A percentile compares a stretch with the other conserved stretches of the same genome.
phyloP scores from a whole-genome alignment of 2,888 invertebrate species.

The Tubulanus polymorphus region DNA sequence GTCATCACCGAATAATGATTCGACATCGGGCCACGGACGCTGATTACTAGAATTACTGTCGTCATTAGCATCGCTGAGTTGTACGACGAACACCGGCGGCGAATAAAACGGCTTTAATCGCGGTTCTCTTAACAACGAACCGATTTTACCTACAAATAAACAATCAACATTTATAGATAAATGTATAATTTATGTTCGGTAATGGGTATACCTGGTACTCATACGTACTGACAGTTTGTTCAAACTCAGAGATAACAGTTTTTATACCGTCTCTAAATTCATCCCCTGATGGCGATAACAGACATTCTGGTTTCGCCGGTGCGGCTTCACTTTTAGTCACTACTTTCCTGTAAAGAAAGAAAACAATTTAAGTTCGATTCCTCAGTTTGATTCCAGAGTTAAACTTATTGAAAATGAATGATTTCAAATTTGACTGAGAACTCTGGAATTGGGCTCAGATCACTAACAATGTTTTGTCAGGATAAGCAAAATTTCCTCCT shows the following conservation, averaged over 20 bases:
- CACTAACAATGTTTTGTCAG: too few species aligned
- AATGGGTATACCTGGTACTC: not conserved
- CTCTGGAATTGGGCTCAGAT: too few species aligned
- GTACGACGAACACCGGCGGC: conserved; percentile 40
- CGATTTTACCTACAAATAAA: conserved; percentile 32
- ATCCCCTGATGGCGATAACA: conserved; percentile 32
- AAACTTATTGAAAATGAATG: too few species aligned
- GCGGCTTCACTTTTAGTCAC: too few species aligned
- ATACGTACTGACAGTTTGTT: conserved; percentile 40
- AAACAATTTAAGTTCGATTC: too few species aligned
- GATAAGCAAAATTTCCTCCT: too few species aligned
- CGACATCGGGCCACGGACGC: conserved; percentile 46
- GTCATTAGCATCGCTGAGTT: conserved; percentile 40
- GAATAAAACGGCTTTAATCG: conserved; percentile 44
- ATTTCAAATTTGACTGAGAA: too few species aligned
- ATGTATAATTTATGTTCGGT: not conserved
- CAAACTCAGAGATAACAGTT: conserved; percentile 36
- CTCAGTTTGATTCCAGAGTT: too few species aligned
- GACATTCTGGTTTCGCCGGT: too few species aligned
- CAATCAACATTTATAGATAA: not conserved
- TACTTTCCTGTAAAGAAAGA: too few species aligned
- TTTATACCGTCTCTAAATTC: conserved; percentile 36
- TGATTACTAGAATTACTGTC: conserved; percentile 34
- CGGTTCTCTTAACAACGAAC: conserved; percentile 43
- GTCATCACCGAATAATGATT: conserved; percentile 43